A percentile compares a stretch with the other conserved stretches of the same genome.
Evolutionary conservation across 2,888 invertebrate genomes (phyloP).

Genomic region (Druceiella hillmani): DNA sequence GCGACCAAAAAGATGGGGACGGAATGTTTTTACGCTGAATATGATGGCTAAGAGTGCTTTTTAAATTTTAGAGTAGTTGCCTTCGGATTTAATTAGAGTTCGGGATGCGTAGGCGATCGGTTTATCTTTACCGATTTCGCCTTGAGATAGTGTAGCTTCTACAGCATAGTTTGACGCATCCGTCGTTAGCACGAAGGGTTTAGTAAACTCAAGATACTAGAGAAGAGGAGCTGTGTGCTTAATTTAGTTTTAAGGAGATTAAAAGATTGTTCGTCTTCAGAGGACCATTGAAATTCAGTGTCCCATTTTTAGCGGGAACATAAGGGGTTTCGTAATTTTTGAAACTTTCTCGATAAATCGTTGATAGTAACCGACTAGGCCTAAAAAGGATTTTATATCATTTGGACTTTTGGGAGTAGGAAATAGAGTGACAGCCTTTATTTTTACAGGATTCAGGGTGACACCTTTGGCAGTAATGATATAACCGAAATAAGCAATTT

Average conservation of each 20-base stretch:
- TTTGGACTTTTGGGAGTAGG: constrained; percentile 19
- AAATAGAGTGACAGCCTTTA: constrained; percentile 18
- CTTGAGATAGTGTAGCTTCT: constrained; percentile 25
- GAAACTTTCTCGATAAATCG: constrained; percentile 26
- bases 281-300: constrained; percentile 2
- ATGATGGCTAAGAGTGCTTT: constrained; percentile 26
- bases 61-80: constrained; percentile 25
- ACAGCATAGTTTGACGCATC: constrained; percentile 26
- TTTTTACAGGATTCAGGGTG: constrained; percentile 22
- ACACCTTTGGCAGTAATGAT: constrained; percentile 19
- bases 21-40: constrained; percentile 24
- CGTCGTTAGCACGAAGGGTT: constrained; percentile 26
- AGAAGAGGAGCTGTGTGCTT: constrained; percentile 16
- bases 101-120: constrained; percentile 27
- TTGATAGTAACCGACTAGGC: constrained; percentile 27
- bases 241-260: constrained; percentile 12
- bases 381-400: constrained; percentile 25
- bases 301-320: constrained; percentile 6
- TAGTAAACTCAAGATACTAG: constrained; percentile 26
- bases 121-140: constrained; percentile 19
- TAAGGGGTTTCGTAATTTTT: constrained; percentile 14
- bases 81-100: constrained; percentile 25
- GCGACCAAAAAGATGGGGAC: constrained; percentile 27
- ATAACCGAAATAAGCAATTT: constrained; percentile 23
- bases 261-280: constrained; percentile 5